phyloP scores from a whole-genome alignment of 2,797 vertebrate genomes.

The Gallinago solitaria region DNA sequence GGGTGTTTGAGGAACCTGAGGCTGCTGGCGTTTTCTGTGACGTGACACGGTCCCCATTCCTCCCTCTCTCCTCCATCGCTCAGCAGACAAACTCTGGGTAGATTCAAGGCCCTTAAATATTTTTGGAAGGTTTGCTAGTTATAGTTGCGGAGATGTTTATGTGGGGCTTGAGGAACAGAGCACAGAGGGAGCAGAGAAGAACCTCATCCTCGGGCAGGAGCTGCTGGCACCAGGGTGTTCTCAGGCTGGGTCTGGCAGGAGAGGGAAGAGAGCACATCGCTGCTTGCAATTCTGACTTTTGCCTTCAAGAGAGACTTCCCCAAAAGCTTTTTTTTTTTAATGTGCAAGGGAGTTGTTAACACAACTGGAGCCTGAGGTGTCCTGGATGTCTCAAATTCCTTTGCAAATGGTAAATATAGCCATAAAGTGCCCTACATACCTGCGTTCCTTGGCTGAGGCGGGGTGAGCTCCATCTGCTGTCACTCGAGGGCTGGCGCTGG shows the following conservation, averaged over 20 bases:
- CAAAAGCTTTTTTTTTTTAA: neutral
- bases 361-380: neutral
- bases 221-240: neutral
- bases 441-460: neutral
- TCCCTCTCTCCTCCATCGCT: neutral
- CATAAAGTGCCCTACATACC: neutral
- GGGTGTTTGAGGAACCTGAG: neutral
- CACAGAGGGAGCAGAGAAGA: neutral
- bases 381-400: neutral
- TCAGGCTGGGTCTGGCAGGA: neutral
- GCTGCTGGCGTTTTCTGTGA: neutral
- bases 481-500: neutral
- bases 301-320: neutral
- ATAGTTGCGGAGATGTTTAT: neutral
- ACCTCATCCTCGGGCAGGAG: neutral
- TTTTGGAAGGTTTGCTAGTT: neutral
- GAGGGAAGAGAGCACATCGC: neutral
- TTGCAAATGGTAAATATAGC: neutral
- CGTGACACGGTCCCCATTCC: accelerated
- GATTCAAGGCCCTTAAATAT: neutral
- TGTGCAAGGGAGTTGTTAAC: neutral
- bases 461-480: conserved; percentile 10
- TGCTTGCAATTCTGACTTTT: neutral
- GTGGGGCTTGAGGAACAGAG: neutral
- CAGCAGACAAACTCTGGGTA: neutral